phyloP scores from a whole-genome alignment of 2,113 vertebrate species.

The Lanius collurio region DNA sequence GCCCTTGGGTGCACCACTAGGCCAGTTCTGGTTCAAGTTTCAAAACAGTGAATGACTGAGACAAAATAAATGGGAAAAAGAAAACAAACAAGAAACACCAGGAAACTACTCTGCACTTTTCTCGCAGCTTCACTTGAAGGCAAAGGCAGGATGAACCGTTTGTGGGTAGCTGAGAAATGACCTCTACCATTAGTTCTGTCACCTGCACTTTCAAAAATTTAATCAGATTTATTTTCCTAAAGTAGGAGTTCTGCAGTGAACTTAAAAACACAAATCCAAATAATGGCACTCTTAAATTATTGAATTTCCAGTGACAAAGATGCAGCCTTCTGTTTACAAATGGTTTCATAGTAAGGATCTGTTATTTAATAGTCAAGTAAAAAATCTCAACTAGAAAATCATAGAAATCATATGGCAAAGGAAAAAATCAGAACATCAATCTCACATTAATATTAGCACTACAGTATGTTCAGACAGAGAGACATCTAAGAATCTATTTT shows the following conservation, averaged over 20 bases:
- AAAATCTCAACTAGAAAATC: neutral
- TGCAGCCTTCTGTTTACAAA: neutral
- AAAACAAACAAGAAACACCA: neutral
- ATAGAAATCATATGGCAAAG: neutral
- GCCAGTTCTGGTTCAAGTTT: neutral
- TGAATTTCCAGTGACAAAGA: slow-evolving; percentile 22
- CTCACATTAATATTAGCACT: neutral
- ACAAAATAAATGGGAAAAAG: neutral
- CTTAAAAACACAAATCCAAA: neutral
- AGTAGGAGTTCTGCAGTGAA: neutral
- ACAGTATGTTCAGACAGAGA: neutral
- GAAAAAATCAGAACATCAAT: neutral
- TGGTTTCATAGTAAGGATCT: neutral
- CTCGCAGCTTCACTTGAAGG: neutral
- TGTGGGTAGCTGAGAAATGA: neutral
- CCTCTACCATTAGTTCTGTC: neutral
- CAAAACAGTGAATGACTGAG: neutral
- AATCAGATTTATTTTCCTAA: neutral
- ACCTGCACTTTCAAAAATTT: neutral
- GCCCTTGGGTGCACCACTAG: fast-evolving
- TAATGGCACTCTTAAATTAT: neutral
- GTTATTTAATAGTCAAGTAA: slow-evolving; percentile 26
- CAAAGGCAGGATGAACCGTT: neutral
- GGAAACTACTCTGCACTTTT: neutral
- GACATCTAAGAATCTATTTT: neutral